These are phyloP conservation scores for Pogoniulus pusillus DNA, from an alignment of 2,797 vertebrate species.

Conservation along the genomic window DNA sequence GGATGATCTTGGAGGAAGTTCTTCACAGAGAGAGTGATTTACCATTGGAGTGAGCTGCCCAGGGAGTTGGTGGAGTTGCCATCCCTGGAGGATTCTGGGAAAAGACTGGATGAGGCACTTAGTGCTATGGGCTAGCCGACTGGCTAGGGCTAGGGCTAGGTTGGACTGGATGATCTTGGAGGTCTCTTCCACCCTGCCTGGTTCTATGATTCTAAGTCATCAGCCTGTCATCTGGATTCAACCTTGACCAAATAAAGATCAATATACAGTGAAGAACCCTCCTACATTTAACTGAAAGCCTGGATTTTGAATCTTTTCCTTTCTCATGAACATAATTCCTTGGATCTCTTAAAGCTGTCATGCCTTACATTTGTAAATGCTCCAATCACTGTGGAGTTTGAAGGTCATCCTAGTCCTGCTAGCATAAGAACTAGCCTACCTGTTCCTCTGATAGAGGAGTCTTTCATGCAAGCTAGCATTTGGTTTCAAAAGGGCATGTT, in stretches of 20 bases:
- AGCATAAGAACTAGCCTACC: neutral
- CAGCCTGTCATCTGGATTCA: neutral
- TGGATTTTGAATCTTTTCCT: neutral
- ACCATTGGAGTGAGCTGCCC: too few relatives aligned
- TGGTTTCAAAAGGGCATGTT: neutral
- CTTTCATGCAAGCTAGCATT: neutral
- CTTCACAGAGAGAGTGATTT: too few relatives aligned
- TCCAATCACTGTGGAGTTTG: neutral
- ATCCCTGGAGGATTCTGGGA: too few relatives aligned
- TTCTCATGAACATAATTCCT: neutral
- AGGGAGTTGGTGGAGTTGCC: too few relatives aligned
- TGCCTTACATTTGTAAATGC: neutral
- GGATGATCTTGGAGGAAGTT: too few relatives aligned
- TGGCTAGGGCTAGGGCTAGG: too few relatives aligned
- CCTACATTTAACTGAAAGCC: neutral
- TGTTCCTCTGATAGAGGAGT: neutral
- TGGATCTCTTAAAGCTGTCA: neutral
- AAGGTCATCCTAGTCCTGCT: neutral
- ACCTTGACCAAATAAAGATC: neutral
- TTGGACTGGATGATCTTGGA: too few relatives aligned
- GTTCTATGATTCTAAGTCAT: too few relatives aligned
- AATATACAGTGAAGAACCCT: neutral
- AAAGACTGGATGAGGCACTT: too few relatives aligned
- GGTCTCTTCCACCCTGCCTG: too few relatives aligned
- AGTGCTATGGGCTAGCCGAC: too few relatives aligned